phyloP scores from a whole-genome alignment of 2,113 vertebrate genomes.

The Bos indicus region DNA sequence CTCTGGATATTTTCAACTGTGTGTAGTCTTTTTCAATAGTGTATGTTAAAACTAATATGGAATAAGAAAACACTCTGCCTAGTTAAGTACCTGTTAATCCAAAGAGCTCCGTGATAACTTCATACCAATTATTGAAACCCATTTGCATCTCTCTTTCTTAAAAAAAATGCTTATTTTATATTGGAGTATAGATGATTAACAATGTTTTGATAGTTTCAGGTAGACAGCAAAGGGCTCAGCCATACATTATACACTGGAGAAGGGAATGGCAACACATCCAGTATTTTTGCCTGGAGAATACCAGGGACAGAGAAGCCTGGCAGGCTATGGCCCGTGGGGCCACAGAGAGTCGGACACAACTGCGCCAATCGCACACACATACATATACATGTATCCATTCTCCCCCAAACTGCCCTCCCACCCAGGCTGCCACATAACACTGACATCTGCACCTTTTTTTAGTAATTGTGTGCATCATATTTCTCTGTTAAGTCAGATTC shows the following conservation, averaged over 20 bases:
- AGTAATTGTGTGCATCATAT: not conserved
- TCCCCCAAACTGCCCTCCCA: not conserved
- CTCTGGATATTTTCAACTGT: not conserved
- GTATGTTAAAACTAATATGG: not conserved
- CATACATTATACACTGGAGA: not conserved
- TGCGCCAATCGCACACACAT: not conserved
- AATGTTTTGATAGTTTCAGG: not conserved
- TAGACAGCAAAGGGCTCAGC: not conserved
- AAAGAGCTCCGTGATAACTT: not conserved
- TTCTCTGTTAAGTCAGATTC: not conserved
- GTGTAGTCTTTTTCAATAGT: not conserved
- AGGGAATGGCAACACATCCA: not conserved
- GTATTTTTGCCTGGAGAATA: not conserved
- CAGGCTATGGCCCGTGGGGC: not conserved
- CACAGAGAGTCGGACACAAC: not conserved
- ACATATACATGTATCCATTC: not conserved
- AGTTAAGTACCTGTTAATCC: not conserved
- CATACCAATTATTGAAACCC: not conserved
- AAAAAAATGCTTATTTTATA: not conserved
- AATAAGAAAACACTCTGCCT: not conserved
- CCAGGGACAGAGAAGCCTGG: not conserved
- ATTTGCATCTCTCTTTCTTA: not conserved
- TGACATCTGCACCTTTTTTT: not conserved
- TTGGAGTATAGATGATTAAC: not conserved
- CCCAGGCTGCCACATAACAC: not conserved